Conservation (phyloP, 1,140 invertebrate genomes). For the Psilanteris sp. region DNA sequence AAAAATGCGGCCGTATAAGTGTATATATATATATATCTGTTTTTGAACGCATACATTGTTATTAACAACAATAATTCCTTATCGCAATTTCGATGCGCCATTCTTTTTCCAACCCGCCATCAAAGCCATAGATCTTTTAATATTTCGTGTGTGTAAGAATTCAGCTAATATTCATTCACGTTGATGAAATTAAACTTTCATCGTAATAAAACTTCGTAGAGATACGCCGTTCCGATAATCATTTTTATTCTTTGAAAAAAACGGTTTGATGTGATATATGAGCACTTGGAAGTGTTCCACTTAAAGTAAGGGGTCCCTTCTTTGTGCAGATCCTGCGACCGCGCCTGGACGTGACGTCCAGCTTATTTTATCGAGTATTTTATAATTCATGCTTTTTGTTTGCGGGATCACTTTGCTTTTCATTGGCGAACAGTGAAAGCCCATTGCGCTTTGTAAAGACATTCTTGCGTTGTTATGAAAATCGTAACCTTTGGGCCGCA, state of each 20-base stretch:
- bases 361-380: conserved; percentile 50
- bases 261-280: conserved; percentile 24
- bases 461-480: conserved; percentile 36
- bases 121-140: too few relatives aligned
- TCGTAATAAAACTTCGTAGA: conserved; percentile 21
- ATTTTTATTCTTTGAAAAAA: conserved; percentile 28
- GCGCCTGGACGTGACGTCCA: conserved; percentile 17
- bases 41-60: too few relatives aligned
- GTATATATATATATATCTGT: too few relatives aligned
- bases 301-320: conserved; percentile 30
- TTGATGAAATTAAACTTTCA: conserved; percentile 38
- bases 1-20: too few relatives aligned
- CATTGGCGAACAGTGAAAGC: conserved; percentile 40
- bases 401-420: conserved; percentile 15
- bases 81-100: too few relatives aligned
- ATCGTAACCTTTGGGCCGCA: conserved; percentile 31
- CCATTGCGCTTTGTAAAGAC: conserved; percentile 20
- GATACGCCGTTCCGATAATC: conserved; percentile 13
- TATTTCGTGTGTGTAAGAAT: conserved; percentile 1
- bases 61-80: too few relatives aligned
- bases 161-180: conserved; percentile 4
- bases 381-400: conserved; percentile 43
- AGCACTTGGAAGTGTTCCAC: conserved; percentile 39
- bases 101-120: too few relatives aligned
- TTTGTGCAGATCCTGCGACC: conserved; percentile 12